A percentile compares a stretch with the other conserved stretches of the same genome.
Conservation (phyloP, 2,113 vertebrate genomes). For the Microcebus murinus region DNA sequence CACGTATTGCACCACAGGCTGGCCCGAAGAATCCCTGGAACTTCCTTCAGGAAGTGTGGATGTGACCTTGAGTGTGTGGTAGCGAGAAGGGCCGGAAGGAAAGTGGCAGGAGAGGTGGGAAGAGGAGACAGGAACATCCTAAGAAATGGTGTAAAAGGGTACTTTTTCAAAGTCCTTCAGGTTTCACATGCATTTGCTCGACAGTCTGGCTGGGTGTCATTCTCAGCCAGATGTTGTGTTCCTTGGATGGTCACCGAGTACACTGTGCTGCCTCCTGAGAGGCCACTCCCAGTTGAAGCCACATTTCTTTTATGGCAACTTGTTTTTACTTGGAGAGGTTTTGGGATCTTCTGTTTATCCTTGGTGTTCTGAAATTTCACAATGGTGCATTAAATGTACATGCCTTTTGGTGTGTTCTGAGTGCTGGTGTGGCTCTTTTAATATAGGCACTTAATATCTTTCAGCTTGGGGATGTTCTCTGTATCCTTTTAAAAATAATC, state of each 20-base stretch:
- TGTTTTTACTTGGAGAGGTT: neutral
- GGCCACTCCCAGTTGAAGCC: too few relatives aligned
- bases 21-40: neutral
- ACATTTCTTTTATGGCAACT: neutral
- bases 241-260: neutral
- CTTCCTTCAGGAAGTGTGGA: neutral
- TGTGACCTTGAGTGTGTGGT: neutral
- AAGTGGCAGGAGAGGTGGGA: neutral
- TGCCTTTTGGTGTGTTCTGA: neutral
- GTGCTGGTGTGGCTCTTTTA: neutral
- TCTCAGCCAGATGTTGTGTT: neutral
- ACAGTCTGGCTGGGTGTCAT: neutral
- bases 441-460: neutral
- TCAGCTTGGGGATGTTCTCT: neutral
- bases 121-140: neutral
- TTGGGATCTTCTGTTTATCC: neutral
- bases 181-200: neutral
- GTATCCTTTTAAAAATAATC: neutral
- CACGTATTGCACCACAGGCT: accelerated
- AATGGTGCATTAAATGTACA: accelerated
- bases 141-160: neutral
- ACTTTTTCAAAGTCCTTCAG: neutral
- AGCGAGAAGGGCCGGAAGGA: neutral
- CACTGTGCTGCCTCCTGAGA: neutral
- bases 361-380: neutral